These are phyloP conservation scores for Scaptomyza flava DNA, from an alignment of 2,888 invertebrate species.

Conservation along the genomic window DNA sequence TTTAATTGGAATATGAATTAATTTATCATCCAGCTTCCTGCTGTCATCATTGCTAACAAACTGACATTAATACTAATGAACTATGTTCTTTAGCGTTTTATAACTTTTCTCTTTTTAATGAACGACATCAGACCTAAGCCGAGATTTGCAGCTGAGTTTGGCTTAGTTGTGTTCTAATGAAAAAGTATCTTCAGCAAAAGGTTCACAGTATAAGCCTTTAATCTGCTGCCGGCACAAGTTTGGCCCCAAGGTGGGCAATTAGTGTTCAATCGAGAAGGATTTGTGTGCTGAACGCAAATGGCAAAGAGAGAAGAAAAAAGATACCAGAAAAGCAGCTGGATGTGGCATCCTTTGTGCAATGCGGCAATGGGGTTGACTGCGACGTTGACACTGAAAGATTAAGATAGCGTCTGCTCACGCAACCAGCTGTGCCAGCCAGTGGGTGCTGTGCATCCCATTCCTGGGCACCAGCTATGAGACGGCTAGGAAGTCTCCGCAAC, in stretches of 20 bases:
- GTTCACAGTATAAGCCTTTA: slow-evolving; percentile 28
- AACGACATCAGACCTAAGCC: neutral
- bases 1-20: neutral
- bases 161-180: neutral
- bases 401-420: slow-evolving; percentile 63
- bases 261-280: slow-evolving; percentile 35
- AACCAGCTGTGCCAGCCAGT: slow-evolving; percentile 43
- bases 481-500: slow-evolving; percentile 67
- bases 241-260: slow-evolving; percentile 20
- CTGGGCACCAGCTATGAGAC: slow-evolving; percentile 33
- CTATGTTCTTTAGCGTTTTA: too few species aligned
- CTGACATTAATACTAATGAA: too few species aligned
- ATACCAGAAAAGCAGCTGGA: slow-evolving; percentile 34
- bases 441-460: slow-evolving; percentile 54
- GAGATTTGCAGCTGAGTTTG: neutral
- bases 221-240: slow-evolving; percentile 7
- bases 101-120: neutral
- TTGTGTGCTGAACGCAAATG: slow-evolving; percentile 31
- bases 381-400: slow-evolving; percentile 72
- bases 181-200: neutral
- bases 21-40: neutral
- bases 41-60: too few species aligned
- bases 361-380: slow-evolving; percentile 21
- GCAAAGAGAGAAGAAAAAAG: slow-evolving; percentile 17
- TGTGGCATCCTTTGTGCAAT: slow-evolving; percentile 35